Evolutionary conservation across 1,140 invertebrate species (phyloP), one percentile per base, ranked within the genome.

Genomic region (Megathymus violae): DNA sequence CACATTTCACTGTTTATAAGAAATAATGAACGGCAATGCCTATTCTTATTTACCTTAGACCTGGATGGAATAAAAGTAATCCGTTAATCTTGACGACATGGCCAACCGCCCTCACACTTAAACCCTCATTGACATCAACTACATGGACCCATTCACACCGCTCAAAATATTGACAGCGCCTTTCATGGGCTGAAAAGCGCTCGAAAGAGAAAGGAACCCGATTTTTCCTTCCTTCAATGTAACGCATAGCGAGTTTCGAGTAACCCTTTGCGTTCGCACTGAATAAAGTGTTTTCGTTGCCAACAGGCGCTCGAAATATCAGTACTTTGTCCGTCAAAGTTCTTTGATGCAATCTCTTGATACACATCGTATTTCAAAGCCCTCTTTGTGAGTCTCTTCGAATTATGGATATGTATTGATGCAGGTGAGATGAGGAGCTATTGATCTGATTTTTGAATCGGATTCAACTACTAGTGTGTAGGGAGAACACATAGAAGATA

Each of bases 121-220:
- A 78, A 64, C 68, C 74, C 52, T 74, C 78, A 82, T 84, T 82
- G 83, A 85, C 79, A 85, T 84, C 81, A 62, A 75, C 83, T 72
- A 75, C 79, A 76, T 58, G 67, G 48, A 62, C 64, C 77, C 76
- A 87, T 89, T 89, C 86, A 89, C 72, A 74, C 59, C 78, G 82
- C 81, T 87, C 79, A 89, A 89, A 89, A 89, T 89, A 89, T 89
- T 89, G 84, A 89, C 86, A 87, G 82, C 82, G 81, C 72, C 78
- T 78, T 88, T 88, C 80, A 88, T 59, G 69, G 44, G 58, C 69
- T 85, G 80, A 86, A 88, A 85, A 80, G 85, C 67, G 72, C 76
- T 78, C 59, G 68, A 78, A 78, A 83, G 73, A 85, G 85, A 85
- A 83, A 75, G 75, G 71, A 76, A 64, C 80, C 82, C 73, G 82